Evolutionary conservation across 2,113 vertebrate species (phyloP).

Genomic region (Chrysochloris asiatica): DNA sequence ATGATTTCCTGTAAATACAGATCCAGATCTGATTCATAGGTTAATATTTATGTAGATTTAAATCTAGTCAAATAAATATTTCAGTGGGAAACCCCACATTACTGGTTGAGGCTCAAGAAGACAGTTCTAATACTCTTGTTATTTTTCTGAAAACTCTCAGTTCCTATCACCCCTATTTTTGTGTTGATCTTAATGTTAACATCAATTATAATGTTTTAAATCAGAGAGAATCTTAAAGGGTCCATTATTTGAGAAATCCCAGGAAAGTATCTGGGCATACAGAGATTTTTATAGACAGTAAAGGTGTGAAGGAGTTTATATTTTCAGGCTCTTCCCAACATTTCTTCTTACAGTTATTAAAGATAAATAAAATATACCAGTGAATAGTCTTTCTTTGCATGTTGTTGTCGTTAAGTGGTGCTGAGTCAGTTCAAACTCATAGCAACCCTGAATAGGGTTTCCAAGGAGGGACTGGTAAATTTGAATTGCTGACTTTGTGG

Average conservation of each 20-base stretch:
- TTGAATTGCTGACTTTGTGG: too few species aligned
- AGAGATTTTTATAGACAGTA: neutral
- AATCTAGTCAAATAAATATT: constrained; percentile 39
- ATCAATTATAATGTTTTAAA: constrained; percentile 4
- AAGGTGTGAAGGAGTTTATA: constrained; percentile 23
- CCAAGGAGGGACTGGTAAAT: too few species aligned
- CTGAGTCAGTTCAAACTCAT: too few species aligned
- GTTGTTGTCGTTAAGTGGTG: too few species aligned
- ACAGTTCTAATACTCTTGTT: neutral
- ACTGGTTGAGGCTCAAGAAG: neutral
- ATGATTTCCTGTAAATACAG: constrained; percentile 21
- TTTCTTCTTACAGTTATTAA: constrained; percentile 35
- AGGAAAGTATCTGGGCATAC: neutral
- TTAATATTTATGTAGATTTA: constrained; percentile 50
- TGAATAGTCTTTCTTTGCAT: neutral
- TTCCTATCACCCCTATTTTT: constrained; percentile 30
- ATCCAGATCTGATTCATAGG: neutral
- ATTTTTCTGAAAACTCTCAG: constrained; percentile 34
- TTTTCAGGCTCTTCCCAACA: neutral
- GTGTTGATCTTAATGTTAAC: constrained; percentile 41
- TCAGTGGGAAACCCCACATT: neutral
- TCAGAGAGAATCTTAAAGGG: neutral
- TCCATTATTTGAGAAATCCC: constrained; percentile 40
- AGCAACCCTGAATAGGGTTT: too few species aligned
- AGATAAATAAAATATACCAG: constrained; percentile 12